Percentiles rank a stretch among this genome's conserved stretches.
Evolutionary conservation across 2,797 vertebrate genomes (phyloP).

Genomic region (Tympanoctomys barrerae): DNA sequence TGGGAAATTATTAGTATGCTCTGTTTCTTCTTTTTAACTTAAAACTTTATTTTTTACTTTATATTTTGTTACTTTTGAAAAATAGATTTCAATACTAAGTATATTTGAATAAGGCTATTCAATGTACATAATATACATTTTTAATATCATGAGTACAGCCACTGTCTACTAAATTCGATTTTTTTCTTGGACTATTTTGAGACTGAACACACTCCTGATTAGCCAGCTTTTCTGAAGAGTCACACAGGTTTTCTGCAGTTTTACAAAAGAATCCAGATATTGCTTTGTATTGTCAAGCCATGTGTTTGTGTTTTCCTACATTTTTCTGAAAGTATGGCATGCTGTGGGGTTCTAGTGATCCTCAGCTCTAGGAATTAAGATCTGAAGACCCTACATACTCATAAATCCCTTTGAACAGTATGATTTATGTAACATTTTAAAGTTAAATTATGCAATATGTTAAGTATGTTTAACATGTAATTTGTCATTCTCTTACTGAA

Average conservation of each 20-base stretch:
- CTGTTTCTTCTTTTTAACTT: background rate
- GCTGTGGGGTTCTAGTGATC: background rate
- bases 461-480: background rate
- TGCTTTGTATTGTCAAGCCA: no score
- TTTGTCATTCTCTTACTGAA: background rate
- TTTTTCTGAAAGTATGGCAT: background rate
- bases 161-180: background rate
- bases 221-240: background rate
- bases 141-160: background rate
- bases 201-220: background rate
- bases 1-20: background rate
- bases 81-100: background rate
- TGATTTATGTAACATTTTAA: background rate
- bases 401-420: slow-evolving; percentile 12
- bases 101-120: background rate
- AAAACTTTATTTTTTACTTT: background rate
- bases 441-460: background rate
- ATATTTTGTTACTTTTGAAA: background rate
- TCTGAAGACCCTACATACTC: background rate
- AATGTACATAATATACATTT: background rate
- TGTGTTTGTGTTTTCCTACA: background rate
- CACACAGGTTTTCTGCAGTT: background rate
- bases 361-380: background rate
- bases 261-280: background rate
- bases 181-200: background rate